phyloP scores from a whole-genome alignment of 2,797 vertebrate genomes.

The Xenops minutus region DNA sequence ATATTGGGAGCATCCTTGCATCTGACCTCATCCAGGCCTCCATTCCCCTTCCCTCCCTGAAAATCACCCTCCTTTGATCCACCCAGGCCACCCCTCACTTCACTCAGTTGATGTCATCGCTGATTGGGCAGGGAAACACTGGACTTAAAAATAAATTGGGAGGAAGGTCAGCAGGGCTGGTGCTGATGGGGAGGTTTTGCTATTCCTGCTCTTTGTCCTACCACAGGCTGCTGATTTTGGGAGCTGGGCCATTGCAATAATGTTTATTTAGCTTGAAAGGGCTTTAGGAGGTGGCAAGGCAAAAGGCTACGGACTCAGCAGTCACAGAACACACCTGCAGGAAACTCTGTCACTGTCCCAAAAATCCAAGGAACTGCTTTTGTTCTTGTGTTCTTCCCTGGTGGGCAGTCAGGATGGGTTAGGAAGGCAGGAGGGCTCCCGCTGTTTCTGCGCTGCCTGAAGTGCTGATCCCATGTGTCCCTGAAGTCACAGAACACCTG shows the following conservation, averaged over 20 bases:
- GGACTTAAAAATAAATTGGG: not conserved
- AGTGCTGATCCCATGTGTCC: slow-evolving; percentile 75
- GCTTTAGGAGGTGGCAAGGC: slow-evolving; percentile 54
- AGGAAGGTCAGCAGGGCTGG: not conserved
- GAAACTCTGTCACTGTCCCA: not conserved
- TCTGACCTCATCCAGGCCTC: not conserved
- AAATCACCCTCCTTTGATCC: not conserved
- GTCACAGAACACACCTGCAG: slow-evolving; percentile 11
- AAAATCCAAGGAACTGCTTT: not conserved
- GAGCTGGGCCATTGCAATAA: not conserved
- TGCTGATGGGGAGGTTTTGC: not conserved
- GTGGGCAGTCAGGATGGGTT: slow-evolving; percentile 77
- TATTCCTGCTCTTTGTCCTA: not conserved
- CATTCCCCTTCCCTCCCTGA: not conserved
- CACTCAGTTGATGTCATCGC: not conserved
- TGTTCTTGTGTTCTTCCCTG: slow-evolving; percentile 22
- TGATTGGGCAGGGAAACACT: not conserved
- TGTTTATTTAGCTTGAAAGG: slow-evolving; percentile 37
- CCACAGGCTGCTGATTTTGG: not conserved
- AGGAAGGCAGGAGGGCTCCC: slow-evolving; percentile 76
- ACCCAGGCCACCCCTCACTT: not conserved
- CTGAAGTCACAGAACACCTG: slow-evolving; percentile 72
- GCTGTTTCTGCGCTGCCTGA: slow-evolving; percentile 69
- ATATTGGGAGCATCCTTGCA: not conserved
- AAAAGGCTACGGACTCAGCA: not conserved